Evolutionary conservation across 2,797 vertebrate genomes (phyloP), one percentile per base, ranked within the genome.

Genomic region (Aulostomus chinensis): DNA sequence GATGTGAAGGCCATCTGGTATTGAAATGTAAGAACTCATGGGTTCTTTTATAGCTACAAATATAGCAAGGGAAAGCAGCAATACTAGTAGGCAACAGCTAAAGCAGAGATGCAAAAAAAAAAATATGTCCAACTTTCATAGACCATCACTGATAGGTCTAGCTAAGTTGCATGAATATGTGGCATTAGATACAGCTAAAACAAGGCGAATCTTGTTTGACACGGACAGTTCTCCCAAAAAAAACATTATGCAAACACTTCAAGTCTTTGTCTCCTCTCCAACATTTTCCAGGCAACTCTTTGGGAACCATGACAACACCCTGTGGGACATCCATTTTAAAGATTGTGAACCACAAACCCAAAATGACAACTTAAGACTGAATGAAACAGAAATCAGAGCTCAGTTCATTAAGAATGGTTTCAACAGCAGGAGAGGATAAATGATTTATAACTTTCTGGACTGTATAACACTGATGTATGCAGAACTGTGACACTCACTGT

Each of bases 231-330:
- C 20, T 70, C 60, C 69, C 60, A 39, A 71, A 76, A n/a, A n/a
- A 40, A 67, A 63, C 68, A 74, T 72, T 75, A 83, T 74, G 74
- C 73, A 84, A 74, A 79, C 42, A 71, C 68, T 74, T 73, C 26
- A 69, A 78, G 73, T 60, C 79, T 76, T 81, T 78, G 73, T 80
- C 67, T 68, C 59, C 38, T 65, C 52, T 60, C 67, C 51, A 77
- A 70, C 75, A 83, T 82, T 78, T 81, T 78, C 39, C 76, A 77
- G 68, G 56, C 41, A 4, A 72, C 68, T 75, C 80, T 80, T 71
- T 72, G 62, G 81, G 76, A 90, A 80, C 82, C 85, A 88, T 85
- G 78, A 83, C 80, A 88, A 89, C 83, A 46, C 64, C 59, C 67
- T 51, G 71, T 58, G 42, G 72, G 68, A 59, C 64, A 71, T 76